A percentile compares a stretch with the other conserved stretches of the same genome.
These are phyloP conservation scores for Scaptomyza pallida DNA, from an alignment of 1,140 invertebrate genomes.

Conservation along the genomic window DNA sequence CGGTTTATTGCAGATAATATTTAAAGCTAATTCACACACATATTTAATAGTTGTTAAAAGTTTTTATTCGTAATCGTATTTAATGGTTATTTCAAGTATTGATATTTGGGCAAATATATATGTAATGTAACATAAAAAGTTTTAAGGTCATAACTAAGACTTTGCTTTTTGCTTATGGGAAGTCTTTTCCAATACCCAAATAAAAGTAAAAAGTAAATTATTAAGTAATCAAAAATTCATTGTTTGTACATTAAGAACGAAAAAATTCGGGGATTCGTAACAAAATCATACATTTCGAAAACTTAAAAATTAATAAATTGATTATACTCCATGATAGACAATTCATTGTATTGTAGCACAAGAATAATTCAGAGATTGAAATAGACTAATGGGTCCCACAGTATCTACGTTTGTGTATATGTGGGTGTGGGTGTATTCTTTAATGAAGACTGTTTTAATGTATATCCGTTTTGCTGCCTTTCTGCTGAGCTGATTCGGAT, in stretches of 20 bases:
- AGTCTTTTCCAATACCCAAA: neutral
- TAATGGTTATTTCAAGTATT: slow-evolving; percentile 1
- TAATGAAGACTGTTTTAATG: neutral
- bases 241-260: neutral
- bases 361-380: neutral
- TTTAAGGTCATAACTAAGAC: neutral
- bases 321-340: neutral
- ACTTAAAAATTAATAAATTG: neutral
- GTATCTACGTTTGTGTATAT: neutral
- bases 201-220: neutral
- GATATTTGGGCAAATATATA: neutral
- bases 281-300: neutral
- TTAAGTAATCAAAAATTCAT: neutral
- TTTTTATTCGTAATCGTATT: slow-evolving; percentile 13
- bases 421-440: neutral
- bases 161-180: too few relatives aligned
- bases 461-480: slow-evolving; percentile 19
- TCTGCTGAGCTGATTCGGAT: neutral
- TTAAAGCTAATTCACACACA: neutral
- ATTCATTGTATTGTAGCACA: neutral
- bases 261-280: neutral
- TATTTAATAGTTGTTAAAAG: neutral
- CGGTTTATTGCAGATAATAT: neutral
- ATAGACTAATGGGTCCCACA: neutral
- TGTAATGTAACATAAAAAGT: neutral